phyloP scores from a whole-genome alignment of 2,113 vertebrate genomes.

The Sardina pilchardus region DNA sequence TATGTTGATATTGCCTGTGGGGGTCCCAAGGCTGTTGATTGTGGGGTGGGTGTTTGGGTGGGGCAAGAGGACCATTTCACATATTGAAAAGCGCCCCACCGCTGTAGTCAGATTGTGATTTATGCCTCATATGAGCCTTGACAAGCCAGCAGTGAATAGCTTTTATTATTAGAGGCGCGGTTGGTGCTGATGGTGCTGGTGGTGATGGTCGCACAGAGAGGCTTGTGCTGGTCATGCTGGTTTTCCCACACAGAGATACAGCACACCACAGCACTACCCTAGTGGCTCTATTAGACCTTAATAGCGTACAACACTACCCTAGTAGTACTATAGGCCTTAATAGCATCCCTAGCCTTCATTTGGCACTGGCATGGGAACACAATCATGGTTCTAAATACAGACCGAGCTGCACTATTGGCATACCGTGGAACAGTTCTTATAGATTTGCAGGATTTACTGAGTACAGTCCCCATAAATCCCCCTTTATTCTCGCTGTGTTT shows the following conservation, averaged over 20 bases:
- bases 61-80: conserved; percentile 44
- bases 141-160: conserved; percentile 21
- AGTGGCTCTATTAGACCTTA: not conserved
- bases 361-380: not conserved
- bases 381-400: not conserved
- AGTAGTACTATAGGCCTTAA: not conserved
- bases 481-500: not conserved
- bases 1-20: conserved; percentile 25
- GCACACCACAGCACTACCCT: not conserved
- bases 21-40: conserved; percentile 37
- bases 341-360: not conserved
- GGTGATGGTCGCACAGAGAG: not conserved
- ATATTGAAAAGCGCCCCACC: conserved; percentile 48
- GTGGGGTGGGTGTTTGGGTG: conserved; percentile 21
- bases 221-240: not conserved
- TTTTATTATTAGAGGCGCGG: not conserved
- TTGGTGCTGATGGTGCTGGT: not conserved
- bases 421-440: not conserved
- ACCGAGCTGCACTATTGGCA: not conserved
- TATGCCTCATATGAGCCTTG: conserved; percentile 42
- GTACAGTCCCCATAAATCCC: not conserved
- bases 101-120: conserved; percentile 46
- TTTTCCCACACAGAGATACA: not conserved
- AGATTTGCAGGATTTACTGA: not conserved
- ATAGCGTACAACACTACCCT: not conserved